Evolutionary conservation across 2,797 vertebrate genomes (phyloP).

Genomic region (Leptatherina wallacei): DNA sequence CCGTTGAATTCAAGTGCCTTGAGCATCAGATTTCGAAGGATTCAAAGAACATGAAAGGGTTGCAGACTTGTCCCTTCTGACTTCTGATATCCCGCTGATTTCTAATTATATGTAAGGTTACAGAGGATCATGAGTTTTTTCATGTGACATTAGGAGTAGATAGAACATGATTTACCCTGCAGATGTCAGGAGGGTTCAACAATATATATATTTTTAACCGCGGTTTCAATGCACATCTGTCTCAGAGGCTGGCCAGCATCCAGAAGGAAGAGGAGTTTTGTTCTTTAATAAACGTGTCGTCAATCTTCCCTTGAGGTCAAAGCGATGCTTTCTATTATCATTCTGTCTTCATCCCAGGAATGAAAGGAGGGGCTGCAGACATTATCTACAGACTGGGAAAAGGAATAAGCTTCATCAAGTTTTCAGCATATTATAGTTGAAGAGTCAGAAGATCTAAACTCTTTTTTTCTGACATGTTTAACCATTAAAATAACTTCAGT

Average conservation of each 20-base stretch:
- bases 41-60: slow-evolving; percentile 24
- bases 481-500: background rate
- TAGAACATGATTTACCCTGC: slow-evolving; percentile 10
- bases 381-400: slow-evolving; percentile 22
- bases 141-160: slow-evolving; percentile 10
- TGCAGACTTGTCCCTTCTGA: background rate
- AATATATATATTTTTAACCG: background rate
- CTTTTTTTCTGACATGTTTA: background rate
- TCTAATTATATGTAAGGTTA: background rate
- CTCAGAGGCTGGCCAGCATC: slow-evolving; percentile 33
- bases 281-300: slow-evolving; percentile 44
- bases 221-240: slow-evolving; percentile 40
- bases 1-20: slow-evolving; percentile 9
- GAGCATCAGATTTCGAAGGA: slow-evolving; percentile 19
- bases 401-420: slow-evolving; percentile 12
- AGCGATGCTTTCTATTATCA: slow-evolving; percentile 30
- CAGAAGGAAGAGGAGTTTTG: slow-evolving; percentile 35
- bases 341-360: slow-evolving; percentile 35
- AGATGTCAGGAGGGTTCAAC: slow-evolving; percentile 15
- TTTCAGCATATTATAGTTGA: slow-evolving; percentile 7
- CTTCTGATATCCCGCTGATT: background rate
- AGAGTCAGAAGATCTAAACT: slow-evolving; percentile 11
- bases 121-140: slow-evolving; percentile 16
- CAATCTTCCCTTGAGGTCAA: slow-evolving; percentile 26
- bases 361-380: slow-evolving; percentile 33